These are phyloP conservation scores for Cardiocondyla obscurior DNA, from an alignment of 1,140 invertebrate genomes.

Conservation along the genomic window DNA sequence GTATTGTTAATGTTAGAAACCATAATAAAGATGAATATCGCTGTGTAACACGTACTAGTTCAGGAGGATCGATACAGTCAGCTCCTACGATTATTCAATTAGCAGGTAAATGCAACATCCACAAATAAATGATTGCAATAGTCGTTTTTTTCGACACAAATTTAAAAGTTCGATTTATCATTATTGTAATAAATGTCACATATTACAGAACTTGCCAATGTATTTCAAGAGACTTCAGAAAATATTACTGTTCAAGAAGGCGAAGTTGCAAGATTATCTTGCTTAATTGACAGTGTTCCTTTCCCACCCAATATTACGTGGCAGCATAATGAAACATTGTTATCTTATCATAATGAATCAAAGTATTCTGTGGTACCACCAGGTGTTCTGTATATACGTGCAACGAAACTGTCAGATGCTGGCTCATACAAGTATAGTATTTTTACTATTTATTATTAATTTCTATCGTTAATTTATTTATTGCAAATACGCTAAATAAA, in stretches of 20 bases:
- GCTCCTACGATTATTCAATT: conserved; percentile 77
- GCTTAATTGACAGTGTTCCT: conserved; percentile 85
- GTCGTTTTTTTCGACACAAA: background rate
- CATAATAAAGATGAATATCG: conserved; percentile 77
- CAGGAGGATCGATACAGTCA: conserved; percentile 76
- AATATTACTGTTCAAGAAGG: conserved; percentile 82
- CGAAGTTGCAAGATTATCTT: conserved; percentile 83
- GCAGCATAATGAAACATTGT: conserved; percentile 83
- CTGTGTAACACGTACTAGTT: conserved; percentile 77
- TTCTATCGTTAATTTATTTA: background rate
- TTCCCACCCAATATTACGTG: conserved; percentile 84
- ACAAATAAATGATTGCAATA: background rate
- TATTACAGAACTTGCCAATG: conserved; percentile 82
- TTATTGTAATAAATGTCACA: background rate
- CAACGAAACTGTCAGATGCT: conserved; percentile 84
- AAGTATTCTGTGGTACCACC: conserved; percentile 84
- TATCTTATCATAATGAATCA: conserved; percentile 76
- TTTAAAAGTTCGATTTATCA: background rate
- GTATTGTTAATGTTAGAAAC: conserved; percentile 59
- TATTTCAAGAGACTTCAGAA: conserved; percentile 82
- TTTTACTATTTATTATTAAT: no score
- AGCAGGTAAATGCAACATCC: conserved; percentile 73
- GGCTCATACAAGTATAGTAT: conserved; percentile 84
- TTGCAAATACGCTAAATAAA: background rate
- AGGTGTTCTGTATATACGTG: conserved; percentile 86